Percentiles rank a stretch among this genome's conserved stretches.
phyloP scores from a whole-genome alignment of 2,888 invertebrate genomes.

The Melinopterus prodromus region DNA sequence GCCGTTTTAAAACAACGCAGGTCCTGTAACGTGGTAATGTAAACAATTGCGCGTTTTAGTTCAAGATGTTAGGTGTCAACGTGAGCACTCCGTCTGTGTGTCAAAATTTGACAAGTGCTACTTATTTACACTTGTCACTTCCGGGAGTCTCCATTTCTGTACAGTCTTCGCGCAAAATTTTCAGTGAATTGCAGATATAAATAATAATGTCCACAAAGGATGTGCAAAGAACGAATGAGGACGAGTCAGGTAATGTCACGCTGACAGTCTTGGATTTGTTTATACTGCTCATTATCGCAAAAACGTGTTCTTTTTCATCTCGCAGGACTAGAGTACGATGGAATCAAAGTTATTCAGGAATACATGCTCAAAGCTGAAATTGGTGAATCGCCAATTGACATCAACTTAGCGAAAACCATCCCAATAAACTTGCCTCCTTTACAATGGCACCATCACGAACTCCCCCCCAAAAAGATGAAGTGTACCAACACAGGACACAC shows the following conservation, averaged over 20 bases:
- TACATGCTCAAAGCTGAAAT: slow-evolving; percentile 51
- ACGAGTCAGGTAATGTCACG: neutral
- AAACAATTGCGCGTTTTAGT: neutral
- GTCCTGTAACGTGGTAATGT: neutral
- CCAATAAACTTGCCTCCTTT: slow-evolving; percentile 62
- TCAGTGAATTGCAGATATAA: slow-evolving; percentile 20
- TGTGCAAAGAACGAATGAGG: slow-evolving; percentile 17
- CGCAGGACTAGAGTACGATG: slow-evolving; percentile 36
- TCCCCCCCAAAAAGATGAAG: slow-evolving; percentile 70
- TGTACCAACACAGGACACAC: slow-evolving; percentile 74
- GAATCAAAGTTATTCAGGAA: slow-evolving; percentile 47
- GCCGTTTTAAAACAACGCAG: neutral
- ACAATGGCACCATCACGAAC: slow-evolving; percentile 67
- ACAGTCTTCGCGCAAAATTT: slow-evolving; percentile 27
- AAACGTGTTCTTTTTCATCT: neutral
- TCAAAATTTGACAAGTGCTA: slow-evolving; percentile 29
- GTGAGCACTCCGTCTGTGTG: neutral
- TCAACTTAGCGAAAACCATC: slow-evolving; percentile 56
- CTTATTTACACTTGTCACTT: slow-evolving; percentile 9
- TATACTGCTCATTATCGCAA: neutral
- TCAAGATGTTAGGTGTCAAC: neutral
- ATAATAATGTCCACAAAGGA: slow-evolving; percentile 23
- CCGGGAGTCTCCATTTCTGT: slow-evolving; percentile 22
- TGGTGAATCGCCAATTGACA: slow-evolving; percentile 61
- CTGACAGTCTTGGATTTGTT: neutral